Percentiles rank a stretch among this genome's conserved stretches.
Evolutionary conservation across 2,888 invertebrate species (phyloP).

Genomic region (Napeogenes inachia): DNA sequence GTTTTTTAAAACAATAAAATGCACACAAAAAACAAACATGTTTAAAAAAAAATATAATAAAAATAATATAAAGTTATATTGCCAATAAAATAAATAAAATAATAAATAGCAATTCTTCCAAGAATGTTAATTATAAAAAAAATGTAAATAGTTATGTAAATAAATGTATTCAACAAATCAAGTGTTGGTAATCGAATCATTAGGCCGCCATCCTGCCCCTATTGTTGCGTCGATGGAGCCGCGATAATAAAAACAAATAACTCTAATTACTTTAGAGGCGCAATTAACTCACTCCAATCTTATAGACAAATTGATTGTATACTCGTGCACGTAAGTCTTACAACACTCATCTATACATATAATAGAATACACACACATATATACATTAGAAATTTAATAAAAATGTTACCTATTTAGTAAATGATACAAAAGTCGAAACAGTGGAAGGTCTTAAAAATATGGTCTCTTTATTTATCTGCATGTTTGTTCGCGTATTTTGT

Average conservation of each 20-base stretch:
- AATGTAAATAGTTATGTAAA: conserved; percentile 19
- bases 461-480: too few species aligned
- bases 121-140: background rate
- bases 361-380: background rate
- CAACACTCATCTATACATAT: background rate
- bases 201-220: conserved; percentile 58
- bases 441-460: too few species aligned
- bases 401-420: too few species aligned
- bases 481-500: too few species aligned
- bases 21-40: too few species aligned
- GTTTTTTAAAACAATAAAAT: too few species aligned
- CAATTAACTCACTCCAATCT: conserved; percentile 68
- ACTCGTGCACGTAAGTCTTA: conserved; percentile 28
- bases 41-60: too few species aligned
- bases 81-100: too few species aligned
- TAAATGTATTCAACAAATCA: conserved; percentile 45
- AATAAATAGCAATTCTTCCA: background rate
- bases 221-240: conserved; percentile 58
- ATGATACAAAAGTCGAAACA: too few species aligned
- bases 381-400: too few species aligned
- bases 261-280: conserved; percentile 65
- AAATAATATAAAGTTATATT: too few species aligned
- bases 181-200: conserved; percentile 54
- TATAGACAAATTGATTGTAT: conserved; percentile 61
- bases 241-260: conserved; percentile 73